These are phyloP conservation scores for Escarpia spicata DNA, from an alignment of 2,888 invertebrate genomes.

Conservation along the genomic window DNA sequence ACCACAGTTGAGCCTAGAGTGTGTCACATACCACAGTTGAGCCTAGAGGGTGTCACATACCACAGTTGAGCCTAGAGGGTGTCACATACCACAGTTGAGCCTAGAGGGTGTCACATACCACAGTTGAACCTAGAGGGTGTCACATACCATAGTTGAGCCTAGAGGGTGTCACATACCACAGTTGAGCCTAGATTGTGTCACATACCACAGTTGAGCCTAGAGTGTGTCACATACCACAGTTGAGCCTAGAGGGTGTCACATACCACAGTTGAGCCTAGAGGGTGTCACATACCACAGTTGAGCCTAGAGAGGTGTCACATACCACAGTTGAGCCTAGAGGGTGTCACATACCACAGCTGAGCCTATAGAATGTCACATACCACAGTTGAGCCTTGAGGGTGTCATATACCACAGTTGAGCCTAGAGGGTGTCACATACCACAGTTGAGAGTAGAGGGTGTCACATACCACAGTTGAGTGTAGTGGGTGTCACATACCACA, in stretches of 20 bases:
- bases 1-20: constrained; percentile 48
- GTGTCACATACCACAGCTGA: constrained; percentile 49
- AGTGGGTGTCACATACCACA: constrained; percentile 46
- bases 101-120: constrained; percentile 42
- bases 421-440: constrained; percentile 42
- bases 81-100: constrained; percentile 50
- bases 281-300: constrained; percentile 48
- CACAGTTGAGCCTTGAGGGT: constrained; percentile 45
- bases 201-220: constrained; percentile 50
- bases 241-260: constrained; percentile 36
- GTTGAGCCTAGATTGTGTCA: constrained; percentile 36
- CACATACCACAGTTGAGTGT: constrained; percentile 50
- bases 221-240: constrained; percentile 47
- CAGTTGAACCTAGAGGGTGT: constrained; percentile 43
- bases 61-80: constrained; percentile 45
- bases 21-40: constrained; percentile 49
- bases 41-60: constrained; percentile 41
- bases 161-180: constrained; percentile 46
- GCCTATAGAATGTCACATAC: constrained; percentile 41
- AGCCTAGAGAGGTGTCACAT: constrained; percentile 36
- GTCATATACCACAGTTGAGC: constrained; percentile 50
- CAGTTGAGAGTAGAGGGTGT: constrained; percentile 43
- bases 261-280: constrained; percentile 49
- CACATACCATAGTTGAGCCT: constrained; percentile 50
- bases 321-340: constrained; percentile 48